phyloP scores from a whole-genome alignment of 2,113 vertebrate species.

The Strix uralensis region DNA sequence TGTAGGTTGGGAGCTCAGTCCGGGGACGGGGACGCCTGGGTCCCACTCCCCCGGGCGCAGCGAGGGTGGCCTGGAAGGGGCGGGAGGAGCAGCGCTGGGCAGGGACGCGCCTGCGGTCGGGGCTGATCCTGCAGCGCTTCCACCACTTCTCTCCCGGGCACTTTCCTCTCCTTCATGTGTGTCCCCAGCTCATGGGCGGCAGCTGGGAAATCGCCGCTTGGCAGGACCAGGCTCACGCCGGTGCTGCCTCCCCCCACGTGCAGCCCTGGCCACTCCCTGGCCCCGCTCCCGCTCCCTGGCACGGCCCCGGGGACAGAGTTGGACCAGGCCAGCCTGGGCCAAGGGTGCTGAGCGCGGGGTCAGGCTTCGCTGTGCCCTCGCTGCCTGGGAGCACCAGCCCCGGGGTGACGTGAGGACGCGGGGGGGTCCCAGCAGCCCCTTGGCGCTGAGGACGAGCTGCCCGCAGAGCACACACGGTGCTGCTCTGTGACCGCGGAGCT shows the following conservation, averaged over 20 bases:
- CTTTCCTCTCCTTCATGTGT: background rate
- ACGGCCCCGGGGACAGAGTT: fast-evolving
- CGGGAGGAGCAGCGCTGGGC: background rate
- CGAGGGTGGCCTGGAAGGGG: background rate
- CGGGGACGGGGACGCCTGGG: fast-evolving
- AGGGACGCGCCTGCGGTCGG: fast-evolving
- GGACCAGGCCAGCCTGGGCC: background rate
- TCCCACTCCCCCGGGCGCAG: background rate
- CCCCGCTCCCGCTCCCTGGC: background rate
- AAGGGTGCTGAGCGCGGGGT: background rate
- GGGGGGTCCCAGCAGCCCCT: background rate
- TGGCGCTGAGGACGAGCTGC: background rate
- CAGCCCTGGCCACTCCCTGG: too few relatives aligned
- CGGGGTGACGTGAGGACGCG: background rate
- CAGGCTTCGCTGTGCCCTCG: background rate
- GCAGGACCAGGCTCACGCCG: fast-evolving
- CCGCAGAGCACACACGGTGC: fast-evolving
- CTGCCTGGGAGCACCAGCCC: fast-evolving
- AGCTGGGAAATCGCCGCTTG: fast-evolving
- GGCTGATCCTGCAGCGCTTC: background rate
- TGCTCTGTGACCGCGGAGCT: background rate
- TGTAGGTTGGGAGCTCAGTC: background rate
- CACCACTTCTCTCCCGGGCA: background rate
- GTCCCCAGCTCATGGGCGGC: fast-evolving
- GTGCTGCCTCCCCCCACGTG: fast-evolving